phyloP scores from a whole-genome alignment of 2,797 vertebrate species.

The Amazonetta brasiliensis region DNA sequence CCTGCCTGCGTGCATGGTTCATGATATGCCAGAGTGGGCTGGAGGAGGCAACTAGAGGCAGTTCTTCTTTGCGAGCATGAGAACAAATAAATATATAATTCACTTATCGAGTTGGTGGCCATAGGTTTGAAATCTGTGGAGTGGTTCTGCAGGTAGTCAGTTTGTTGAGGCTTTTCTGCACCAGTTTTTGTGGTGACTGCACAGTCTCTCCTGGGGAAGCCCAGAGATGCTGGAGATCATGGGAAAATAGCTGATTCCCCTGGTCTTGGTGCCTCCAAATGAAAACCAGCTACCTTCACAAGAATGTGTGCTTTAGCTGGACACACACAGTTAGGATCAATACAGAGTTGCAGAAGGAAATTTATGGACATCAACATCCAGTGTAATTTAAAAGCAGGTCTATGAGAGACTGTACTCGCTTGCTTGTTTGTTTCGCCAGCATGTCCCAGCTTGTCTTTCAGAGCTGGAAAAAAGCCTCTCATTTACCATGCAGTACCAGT shows the following conservation, averaged over 20 bases:
- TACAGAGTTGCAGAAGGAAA: neutral
- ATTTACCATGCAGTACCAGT: neutral
- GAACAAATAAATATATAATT: neutral
- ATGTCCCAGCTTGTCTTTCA: neutral
- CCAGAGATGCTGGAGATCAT: accelerated
- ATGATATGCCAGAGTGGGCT: neutral
- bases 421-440: neutral
- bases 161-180: neutral
- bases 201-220: neutral
- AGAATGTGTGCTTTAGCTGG: accelerated
- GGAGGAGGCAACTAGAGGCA: neutral
- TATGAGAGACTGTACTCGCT: neutral
- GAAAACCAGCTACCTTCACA: neutral
- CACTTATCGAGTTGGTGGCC: neutral
- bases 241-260: accelerated
- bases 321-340: accelerated
- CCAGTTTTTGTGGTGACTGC: neutral
- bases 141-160: accelerated
- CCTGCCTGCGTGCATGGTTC: neutral
- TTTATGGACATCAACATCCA: accelerated
- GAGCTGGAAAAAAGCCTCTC: neutral
- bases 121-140: neutral
- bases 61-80: neutral
- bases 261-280: accelerated
- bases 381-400: neutral